Evolutionary conservation across 2,888 invertebrate genomes (phyloP).

Genomic region (Cheilosia scutellata): DNA sequence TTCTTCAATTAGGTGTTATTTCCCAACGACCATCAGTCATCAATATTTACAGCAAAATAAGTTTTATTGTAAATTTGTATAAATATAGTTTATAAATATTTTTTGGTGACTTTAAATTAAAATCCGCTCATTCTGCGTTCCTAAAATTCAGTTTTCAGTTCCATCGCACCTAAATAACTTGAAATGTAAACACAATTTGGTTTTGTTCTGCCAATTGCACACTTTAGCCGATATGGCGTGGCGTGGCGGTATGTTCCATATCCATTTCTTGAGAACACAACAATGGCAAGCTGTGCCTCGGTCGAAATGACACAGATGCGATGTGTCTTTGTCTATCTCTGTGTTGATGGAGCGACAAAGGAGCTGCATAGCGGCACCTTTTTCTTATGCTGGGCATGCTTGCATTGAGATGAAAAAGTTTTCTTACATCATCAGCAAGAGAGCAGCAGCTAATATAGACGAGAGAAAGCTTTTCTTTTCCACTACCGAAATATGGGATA

Average conservation of each 20-base stretch:
- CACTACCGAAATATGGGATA: background rate
- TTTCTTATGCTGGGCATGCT: slow-evolving; percentile 4
- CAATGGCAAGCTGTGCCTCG: slow-evolving; percentile 21
- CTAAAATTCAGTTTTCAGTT: too few species aligned
- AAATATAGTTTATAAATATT: too few species aligned
- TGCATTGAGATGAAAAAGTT: slow-evolving; percentile 5
- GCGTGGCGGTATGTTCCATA: background rate
- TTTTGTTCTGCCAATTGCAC: background rate
- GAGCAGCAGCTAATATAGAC: background rate
- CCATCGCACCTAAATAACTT: too few species aligned
- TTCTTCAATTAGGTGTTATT: too few species aligned
- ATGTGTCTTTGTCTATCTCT: background rate
- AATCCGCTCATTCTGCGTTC: too few species aligned
- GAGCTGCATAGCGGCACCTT: background rate
- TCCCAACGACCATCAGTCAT: too few species aligned
- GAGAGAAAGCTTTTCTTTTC: slow-evolving; percentile 22
- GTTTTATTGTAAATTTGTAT: too few species aligned
- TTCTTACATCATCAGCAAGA: background rate
- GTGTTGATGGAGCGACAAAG: slow-evolving; percentile 7
- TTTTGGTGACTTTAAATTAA: rapidly evolving
- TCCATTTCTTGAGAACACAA: slow-evolving; percentile 13
- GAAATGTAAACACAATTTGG: background rate
- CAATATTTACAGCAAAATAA: too few species aligned
- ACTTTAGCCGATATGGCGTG: background rate
- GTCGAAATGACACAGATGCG: slow-evolving; percentile 17